A percentile compares a stretch with the other conserved stretches of the same genome.
Conservation (phyloP, 35 echinoderm and acorn worm genomes). For the Ophioderma brevispina region DNA sequence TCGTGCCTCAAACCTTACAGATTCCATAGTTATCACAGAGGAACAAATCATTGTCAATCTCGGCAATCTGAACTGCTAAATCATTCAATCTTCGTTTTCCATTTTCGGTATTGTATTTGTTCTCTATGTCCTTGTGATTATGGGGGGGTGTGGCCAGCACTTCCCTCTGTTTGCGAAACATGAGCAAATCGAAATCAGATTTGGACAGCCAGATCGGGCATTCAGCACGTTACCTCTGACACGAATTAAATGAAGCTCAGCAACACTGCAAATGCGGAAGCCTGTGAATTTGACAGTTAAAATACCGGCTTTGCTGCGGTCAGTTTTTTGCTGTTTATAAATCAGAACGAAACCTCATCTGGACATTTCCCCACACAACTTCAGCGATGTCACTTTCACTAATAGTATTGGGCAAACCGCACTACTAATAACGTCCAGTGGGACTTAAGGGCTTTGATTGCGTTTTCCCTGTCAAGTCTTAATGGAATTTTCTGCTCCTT, state of each 20-base stretch:
- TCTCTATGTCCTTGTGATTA: background rate
- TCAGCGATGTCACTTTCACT: constrained; percentile 7
- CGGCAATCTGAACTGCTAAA: background rate
- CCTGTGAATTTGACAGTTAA: background rate
- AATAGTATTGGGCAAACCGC: background rate
- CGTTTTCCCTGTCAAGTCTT: too few species aligned
- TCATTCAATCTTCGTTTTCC: background rate
- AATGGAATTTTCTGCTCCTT: too few species aligned
- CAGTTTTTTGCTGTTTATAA: background rate
- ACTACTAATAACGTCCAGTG: constrained; percentile 15
- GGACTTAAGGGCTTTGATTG: too few species aligned
- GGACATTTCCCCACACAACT: background rate
- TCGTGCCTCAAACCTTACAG: background rate
- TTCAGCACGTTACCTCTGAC: background rate
- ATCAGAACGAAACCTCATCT: background rate
- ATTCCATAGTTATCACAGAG: background rate
- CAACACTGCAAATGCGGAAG: constrained; percentile 12
- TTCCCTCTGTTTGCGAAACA: background rate
- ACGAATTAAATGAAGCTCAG: background rate
- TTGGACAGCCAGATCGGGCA: background rate
- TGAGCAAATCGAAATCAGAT: constrained; percentile 8
- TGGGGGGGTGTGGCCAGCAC: background rate
- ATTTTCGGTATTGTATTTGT: background rate
- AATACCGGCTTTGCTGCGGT: background rate
- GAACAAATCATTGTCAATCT: background rate